phyloP scores from a whole-genome alignment of 1,140 invertebrate species.

The Druon quercuslanigerum region DNA sequence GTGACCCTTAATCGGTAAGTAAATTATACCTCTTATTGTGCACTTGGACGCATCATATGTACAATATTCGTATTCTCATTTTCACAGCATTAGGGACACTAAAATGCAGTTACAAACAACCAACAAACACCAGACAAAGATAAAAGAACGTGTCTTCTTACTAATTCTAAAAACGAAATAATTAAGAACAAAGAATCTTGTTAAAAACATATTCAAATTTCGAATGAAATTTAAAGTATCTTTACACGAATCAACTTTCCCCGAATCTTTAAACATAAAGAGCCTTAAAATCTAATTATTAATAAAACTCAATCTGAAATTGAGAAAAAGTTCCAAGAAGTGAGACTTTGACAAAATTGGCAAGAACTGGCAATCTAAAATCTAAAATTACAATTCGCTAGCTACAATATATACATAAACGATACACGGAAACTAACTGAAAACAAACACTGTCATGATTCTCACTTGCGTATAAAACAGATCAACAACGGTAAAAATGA shows the following conservation, averaged over 20 bases:
- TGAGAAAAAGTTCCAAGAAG: not conserved
- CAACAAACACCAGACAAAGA: constrained; percentile 3
- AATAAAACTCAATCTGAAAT: constrained; percentile 2
- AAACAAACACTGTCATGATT: not conserved
- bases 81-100: constrained; percentile 3
- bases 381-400: not conserved
- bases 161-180: not conserved
- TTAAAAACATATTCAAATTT: not conserved
- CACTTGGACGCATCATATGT: constrained; percentile 39
- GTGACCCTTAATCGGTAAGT: not conserved
- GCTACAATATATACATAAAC: not conserved
- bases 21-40: constrained; percentile 31
- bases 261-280: not conserved
- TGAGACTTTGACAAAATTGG: not conserved
- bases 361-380: not conserved
- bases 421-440: not conserved
- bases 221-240: not conserved
- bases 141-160: not conserved
- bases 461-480: constrained; percentile 16
- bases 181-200: too few relatives aligned
- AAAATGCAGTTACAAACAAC: constrained; percentile 14
- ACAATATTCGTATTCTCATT: constrained; percentile 30
- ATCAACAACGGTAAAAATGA: constrained; percentile 27
- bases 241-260: not conserved
- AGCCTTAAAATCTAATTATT: not conserved